Base-by-base conservation (phyloP, 2,888 invertebrate genomes). In the Drosophila nigricruria region DNA sequence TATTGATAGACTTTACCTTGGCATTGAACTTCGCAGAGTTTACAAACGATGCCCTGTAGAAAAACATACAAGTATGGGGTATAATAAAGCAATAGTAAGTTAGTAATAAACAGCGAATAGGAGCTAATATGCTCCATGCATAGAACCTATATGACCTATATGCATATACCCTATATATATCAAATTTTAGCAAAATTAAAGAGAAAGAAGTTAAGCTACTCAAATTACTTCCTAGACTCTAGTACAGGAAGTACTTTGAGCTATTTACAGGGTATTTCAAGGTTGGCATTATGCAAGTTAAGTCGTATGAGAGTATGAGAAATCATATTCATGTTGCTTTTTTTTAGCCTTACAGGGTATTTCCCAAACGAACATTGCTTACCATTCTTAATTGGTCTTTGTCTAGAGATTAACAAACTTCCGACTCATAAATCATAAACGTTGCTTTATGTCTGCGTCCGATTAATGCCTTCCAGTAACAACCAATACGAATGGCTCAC, bases 341-440 rank as follows among this genome's bases (percentile, higher is more conserved):
- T 20, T 1, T 14, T 5, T 12, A 30, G 18, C 18, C 32, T 20
- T 12, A 25, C 30, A 58, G 58, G 47, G 58, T 62, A 45, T 40
- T 20, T 10, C 5, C 16, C 14, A n/a, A n/a, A 9, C 20, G 8
- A 30, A 0, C 23, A 25, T 10, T 10, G 10, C 12, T 1, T 3
- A 14, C 1, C 20, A 16, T 42, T 42, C 5, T 3, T 8, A 23
- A n/a, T 20, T 4, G 36, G 10, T 12, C 32, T 52, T 38, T 58
- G 53, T 49, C 30, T 56, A 20, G 27, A 43, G 47, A 40, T 73
- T 59, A 49, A 30, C 23, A 40, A 40, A 64, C 70, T 77, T 78
- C 76, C 76, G 76, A 58, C 38, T 68, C 64, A 78, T 73, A 73
- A 76, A 65, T 73, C 73, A 76, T 61, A 64, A n/a, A 47, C 27